Evolutionary conservation across 2,113 vertebrate genomes (phyloP).

Genomic region (Lanius collurio): DNA sequence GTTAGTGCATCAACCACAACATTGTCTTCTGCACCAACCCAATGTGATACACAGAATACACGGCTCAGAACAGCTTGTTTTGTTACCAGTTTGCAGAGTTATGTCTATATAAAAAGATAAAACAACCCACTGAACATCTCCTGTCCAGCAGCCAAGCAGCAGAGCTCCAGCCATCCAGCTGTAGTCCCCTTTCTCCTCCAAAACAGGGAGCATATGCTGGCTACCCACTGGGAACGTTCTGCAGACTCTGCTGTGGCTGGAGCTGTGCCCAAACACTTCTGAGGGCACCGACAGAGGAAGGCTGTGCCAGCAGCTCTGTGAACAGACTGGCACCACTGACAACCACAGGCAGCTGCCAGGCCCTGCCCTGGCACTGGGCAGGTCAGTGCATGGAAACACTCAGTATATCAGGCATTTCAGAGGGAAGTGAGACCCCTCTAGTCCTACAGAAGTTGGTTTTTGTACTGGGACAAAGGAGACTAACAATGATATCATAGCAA

Average conservation of each 20-base stretch:
- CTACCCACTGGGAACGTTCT: neutral
- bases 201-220: neutral
- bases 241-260: neutral
- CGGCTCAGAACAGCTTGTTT: neutral
- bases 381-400: neutral
- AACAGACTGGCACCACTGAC: neutral
- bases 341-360: neutral
- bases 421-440: neutral
- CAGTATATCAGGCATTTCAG: rapidly evolving
- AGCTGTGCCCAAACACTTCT: neutral
- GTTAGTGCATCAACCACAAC: neutral
- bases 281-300: neutral
- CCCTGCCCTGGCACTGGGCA: neutral
- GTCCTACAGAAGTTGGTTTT: neutral
- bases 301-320: neutral
- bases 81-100: neutral
- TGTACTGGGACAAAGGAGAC: neutral
- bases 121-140: neutral
- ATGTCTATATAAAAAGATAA: neutral
- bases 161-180: neutral
- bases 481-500: neutral
- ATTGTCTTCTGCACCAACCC: neutral
- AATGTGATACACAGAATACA: neutral
- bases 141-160: neutral
- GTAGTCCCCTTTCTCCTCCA: neutral